Evolutionary conservation across 2,888 invertebrate genomes (phyloP).

Genomic region (Emmelina monodactyla): DNA sequence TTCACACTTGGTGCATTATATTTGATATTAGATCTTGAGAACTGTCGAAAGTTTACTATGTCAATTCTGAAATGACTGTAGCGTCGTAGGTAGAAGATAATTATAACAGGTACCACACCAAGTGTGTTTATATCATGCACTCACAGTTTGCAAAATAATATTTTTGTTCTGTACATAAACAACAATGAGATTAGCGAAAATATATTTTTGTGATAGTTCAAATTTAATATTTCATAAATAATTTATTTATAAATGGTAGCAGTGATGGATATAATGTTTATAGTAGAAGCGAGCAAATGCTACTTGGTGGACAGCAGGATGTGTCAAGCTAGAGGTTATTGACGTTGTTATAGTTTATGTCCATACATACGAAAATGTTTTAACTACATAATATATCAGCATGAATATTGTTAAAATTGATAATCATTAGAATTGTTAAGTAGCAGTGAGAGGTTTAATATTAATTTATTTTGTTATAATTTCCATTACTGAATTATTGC

Average conservation of each 20-base stretch:
- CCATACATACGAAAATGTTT: conserved; percentile 21
- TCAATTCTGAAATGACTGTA: background rate
- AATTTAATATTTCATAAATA: conserved; percentile 16
- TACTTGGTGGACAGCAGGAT: conserved; percentile 15
- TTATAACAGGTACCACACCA: background rate
- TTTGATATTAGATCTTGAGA: background rate
- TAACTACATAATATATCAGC: conserved; percentile 42
- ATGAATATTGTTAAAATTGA: conserved; percentile 61
- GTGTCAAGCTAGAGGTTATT: background rate
- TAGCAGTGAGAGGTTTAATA: conserved; percentile 56
- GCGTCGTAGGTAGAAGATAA: background rate
- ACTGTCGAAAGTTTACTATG: conserved; percentile 1
- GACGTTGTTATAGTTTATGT: background rate
- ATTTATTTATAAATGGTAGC: conserved; percentile 16
- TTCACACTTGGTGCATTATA: conserved; percentile 1
- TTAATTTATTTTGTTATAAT: conserved; percentile 58
- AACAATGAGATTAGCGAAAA: conserved; percentile 35
- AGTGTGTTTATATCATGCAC: conserved; percentile 1
- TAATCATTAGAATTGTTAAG: conserved; percentile 59
- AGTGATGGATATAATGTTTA: conserved; percentile 12
- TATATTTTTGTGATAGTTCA: conserved; percentile 32
- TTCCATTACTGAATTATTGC: conserved; percentile 47
- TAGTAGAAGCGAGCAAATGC: conserved; percentile 9
- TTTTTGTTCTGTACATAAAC: conserved; percentile 25
- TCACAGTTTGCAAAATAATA: background rate